These are phyloP conservation scores for Pogoniulus pusillus DNA, from an alignment of 2,797 vertebrate species.

Conservation along the genomic window DNA sequence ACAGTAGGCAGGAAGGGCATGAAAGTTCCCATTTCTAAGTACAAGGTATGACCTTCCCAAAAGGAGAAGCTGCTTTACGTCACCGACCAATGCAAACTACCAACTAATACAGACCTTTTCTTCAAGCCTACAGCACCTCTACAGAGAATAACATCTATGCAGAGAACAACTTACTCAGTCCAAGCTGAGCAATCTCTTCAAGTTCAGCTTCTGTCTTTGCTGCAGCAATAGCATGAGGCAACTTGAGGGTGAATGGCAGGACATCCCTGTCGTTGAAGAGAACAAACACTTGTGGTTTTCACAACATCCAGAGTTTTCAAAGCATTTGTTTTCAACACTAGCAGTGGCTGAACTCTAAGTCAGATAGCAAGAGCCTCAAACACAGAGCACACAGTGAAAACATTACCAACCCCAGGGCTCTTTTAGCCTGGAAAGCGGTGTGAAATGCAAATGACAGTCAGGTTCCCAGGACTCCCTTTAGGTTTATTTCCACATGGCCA, in stretches of 20 bases:
- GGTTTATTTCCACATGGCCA: background rate
- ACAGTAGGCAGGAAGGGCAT: background rate
- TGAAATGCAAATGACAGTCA: background rate
- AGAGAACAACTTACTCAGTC: slow-evolving; percentile 83
- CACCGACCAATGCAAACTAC: background rate
- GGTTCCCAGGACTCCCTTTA: background rate
- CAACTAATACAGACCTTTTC: background rate
- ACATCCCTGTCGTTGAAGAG: slow-evolving; percentile 83
- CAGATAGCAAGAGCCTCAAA: background rate
- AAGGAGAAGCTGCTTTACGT: background rate
- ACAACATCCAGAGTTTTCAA: background rate
- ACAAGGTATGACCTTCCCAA: background rate
- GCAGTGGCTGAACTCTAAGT: background rate
- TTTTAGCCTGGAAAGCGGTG: background rate
- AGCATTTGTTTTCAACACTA: background rate
- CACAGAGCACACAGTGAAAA: background rate
- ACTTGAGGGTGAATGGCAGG: slow-evolving; percentile 90
- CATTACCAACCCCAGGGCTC: background rate
- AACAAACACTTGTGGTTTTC: background rate
- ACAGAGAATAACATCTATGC: background rate
- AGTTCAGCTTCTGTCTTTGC: slow-evolving; percentile 92
- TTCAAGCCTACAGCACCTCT: background rate
- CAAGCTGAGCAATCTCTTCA: slow-evolving; percentile 91
- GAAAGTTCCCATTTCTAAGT: background rate
- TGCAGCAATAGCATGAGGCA: slow-evolving; percentile 88